These are phyloP conservation scores for Poecile atricapillus DNA, from an alignment of 2,113 vertebrate species.

Conservation along the genomic window DNA sequence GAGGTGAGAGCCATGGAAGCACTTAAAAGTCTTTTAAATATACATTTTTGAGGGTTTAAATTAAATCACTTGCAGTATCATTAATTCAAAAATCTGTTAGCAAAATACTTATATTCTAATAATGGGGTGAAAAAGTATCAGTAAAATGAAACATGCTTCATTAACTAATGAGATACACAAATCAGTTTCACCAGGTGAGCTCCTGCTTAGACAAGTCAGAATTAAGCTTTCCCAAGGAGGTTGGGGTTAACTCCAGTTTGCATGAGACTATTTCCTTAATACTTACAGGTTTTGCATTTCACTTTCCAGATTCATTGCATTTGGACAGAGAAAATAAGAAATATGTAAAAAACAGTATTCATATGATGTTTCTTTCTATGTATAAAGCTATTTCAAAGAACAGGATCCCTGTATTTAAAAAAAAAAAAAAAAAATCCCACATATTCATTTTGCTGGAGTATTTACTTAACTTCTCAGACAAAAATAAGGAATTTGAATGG, in stretches of 20 bases:
- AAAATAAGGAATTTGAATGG: not conserved
- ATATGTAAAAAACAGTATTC: not conserved
- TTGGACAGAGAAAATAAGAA: not conserved
- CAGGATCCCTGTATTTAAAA: not conserved
- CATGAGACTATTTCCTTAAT: not conserved
- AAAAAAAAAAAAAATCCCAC: not conserved
- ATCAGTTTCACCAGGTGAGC: not conserved
- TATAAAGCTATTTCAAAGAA: not conserved
- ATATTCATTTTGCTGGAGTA: not conserved
- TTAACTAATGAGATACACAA: not conserved
- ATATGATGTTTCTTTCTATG: not conserved
- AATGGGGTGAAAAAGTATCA: fast-evolving
- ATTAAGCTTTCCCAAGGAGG: not conserved
- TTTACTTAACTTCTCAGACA: constrained; percentile 22
- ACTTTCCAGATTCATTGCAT: not conserved
- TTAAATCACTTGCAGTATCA: not conserved
- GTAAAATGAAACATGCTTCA: not conserved
- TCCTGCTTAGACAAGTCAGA: not conserved
- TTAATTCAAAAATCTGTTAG: not conserved
- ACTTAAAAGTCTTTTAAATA: not conserved
- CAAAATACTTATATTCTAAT: not conserved
- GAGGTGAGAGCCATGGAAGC: not conserved
- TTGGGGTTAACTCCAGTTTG: not conserved
- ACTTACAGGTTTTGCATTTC: not conserved
- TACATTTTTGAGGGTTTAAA: not conserved